Evolutionary conservation across 2,113 vertebrate genomes (phyloP).

Genomic region (Meleagris gallopavo): DNA sequence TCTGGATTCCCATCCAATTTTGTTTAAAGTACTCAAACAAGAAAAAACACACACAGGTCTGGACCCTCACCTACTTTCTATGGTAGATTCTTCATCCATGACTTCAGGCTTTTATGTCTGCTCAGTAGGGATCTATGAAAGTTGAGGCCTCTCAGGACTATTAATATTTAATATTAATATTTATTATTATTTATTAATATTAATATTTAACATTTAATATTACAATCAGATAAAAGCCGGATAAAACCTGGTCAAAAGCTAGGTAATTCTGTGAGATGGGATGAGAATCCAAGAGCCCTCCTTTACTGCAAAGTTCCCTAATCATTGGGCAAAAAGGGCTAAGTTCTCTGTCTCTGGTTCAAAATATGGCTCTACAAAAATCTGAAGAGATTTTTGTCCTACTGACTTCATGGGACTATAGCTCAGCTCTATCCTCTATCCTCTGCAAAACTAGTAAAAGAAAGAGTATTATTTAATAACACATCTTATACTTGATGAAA

Average conservation of each 20-base stretch:
- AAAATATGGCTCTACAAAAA: background rate
- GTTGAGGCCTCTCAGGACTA: background rate
- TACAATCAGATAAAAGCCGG: background rate
- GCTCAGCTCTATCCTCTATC: background rate
- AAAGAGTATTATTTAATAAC: background rate
- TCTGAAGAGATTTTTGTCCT: background rate
- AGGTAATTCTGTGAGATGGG: background rate
- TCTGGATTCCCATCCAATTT: background rate
- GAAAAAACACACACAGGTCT: background rate
- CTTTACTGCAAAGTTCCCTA: background rate
- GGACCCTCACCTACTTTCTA: background rate
- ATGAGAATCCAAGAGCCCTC: background rate
- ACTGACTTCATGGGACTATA: background rate
- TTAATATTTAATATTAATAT: background rate
- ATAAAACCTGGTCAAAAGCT: background rate
- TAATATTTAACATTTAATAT: background rate
- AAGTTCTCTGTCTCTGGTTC: background rate
- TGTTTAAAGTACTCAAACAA: background rate
- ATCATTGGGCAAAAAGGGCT: background rate
- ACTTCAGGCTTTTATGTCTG: background rate
- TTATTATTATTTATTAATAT: too few relatives aligned
- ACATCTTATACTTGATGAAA: background rate
- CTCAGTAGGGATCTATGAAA: background rate
- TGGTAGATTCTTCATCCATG: background rate
- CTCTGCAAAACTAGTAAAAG: background rate